Evolutionary conservation across 2,888 invertebrate genomes (phyloP).

Genomic region (Seira musarum): DNA sequence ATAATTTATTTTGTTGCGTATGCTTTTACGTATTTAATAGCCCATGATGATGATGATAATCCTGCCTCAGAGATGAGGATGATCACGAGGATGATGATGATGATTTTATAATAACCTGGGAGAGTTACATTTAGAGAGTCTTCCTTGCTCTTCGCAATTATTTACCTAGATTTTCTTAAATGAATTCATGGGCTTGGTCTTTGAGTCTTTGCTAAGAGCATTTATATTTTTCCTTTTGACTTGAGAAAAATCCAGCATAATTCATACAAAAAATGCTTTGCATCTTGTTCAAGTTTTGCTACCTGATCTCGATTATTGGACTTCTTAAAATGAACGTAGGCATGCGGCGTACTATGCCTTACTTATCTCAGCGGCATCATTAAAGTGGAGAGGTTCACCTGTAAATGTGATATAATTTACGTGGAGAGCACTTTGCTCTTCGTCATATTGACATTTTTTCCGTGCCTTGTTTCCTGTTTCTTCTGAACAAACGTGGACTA

Average conservation of each 20-base stretch:
- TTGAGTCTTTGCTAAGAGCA: not conserved
- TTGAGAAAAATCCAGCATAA: not conserved
- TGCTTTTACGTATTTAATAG: not conserved
- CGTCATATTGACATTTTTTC: not conserved
- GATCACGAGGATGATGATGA: not conserved
- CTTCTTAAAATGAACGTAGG: not conserved
- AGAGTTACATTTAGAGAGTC: no score
- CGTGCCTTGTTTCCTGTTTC: constrained; percentile 6
- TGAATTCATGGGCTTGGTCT: constrained; percentile 6
- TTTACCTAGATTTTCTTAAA: not conserved
- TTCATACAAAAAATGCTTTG: no score
- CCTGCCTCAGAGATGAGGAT: not conserved
- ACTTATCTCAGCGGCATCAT: not conserved
- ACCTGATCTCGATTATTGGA: not conserved
- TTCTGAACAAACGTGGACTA: not conserved
- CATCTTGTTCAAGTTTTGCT: not conserved
- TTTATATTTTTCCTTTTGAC: not conserved
- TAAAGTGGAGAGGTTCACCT: no score
- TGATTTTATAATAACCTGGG: not conserved
- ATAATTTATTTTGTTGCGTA: not conserved
- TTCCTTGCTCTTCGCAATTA: no score
- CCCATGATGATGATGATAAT: not conserved
- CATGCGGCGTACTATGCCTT: not conserved
- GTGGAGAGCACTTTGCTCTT: not conserved
- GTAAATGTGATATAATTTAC: no score